Evolutionary conservation across 2,888 invertebrate species (phyloP), one percentile per base, ranked within the genome.

Genomic region (Sturmia bella): DNA sequence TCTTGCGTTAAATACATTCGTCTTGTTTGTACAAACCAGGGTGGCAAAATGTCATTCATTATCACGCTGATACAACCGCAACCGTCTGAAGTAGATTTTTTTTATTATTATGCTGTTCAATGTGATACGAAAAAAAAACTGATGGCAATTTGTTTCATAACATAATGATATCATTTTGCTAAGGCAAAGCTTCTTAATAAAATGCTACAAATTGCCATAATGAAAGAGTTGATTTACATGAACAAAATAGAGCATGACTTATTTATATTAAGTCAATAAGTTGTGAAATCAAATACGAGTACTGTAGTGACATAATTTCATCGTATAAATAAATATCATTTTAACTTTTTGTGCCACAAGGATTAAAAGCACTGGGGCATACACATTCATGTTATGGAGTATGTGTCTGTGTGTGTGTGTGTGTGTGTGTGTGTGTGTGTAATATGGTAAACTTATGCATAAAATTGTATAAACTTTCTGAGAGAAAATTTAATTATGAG

Each of bases 11-110:
- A 75, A 75, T 68, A 43, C 32, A 75, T 68, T 52, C 59, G 48
- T 32, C 66, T 68, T 75, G 74, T 59, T 75, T 50, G 50, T 50
- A 41, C 32, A 75, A 75, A 59, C 50, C 48, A 66, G 27, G 41
- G 57, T 50, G 50, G 57, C 21, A 41, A 57, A 75, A 68, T 75
- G 57, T 68, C 66, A 59, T 75, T 75, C 50, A 57, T 68, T 75
- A 50, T 52, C 57, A 68, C 32, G 41, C 12, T 59, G 59, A 75
- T 57, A 41, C 32, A 27, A 27, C 39, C 24, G 57, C 50, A 41
- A 57, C 59, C 50, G 59, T 21, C 15, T 41, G 41, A 41, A 27
- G 21, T 43, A 19, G 27, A 75, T 50, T 68, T 32, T 68, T 57
- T 32, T 52, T 11, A 41, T 50, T 27, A 32, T 11, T 56, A 13